phyloP scores from a whole-genome alignment of 2,797 vertebrate species.

The Hoplostethus mediterraneus region DNA sequence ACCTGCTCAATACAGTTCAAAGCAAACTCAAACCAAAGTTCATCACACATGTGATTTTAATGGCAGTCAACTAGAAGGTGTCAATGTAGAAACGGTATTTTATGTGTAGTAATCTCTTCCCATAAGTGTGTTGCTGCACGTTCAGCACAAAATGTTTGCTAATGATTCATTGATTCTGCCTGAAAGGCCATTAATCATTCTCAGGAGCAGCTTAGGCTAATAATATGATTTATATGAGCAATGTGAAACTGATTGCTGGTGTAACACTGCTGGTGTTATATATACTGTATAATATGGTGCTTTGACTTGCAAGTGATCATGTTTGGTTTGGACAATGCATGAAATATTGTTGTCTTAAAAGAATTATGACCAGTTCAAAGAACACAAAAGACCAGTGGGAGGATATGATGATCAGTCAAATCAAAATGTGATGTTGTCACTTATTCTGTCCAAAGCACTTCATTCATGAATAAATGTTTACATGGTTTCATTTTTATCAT shows the following conservation, averaged over 20 bases:
- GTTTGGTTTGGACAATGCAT: not conserved
- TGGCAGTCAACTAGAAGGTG: not conserved
- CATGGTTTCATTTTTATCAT: conserved; percentile 17
- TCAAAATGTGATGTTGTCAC: conserved; percentile 3
- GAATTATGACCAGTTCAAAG: not conserved
- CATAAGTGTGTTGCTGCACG: conserved; percentile 37
- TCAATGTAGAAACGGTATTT: conserved; percentile 6
- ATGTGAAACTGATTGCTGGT: conserved; percentile 37
- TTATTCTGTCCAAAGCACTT: conserved; percentile 32
- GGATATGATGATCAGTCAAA: conserved; percentile 7
- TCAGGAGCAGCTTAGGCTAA: conserved; percentile 56
- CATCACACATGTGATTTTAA: not conserved
- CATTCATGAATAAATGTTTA: conserved; percentile 53
- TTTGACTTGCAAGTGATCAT: not conserved
- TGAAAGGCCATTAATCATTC: conserved; percentile 58
- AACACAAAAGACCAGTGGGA: not conserved
- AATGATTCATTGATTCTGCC: conserved; percentile 64
- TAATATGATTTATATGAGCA: conserved; percentile 56
- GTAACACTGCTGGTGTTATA: conserved; percentile 21
- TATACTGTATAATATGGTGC: too few species aligned
- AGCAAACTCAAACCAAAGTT: conserved; percentile 16
- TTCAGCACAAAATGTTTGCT: conserved; percentile 64
- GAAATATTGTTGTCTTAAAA: not conserved
- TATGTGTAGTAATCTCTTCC: conserved; percentile 33
- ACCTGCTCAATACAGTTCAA: not conserved